A percentile compares a stretch with the other conserved stretches of the same genome.
phyloP scores from a whole-genome alignment of 2,113 vertebrate species.

The Rousettus leschenaultii region DNA sequence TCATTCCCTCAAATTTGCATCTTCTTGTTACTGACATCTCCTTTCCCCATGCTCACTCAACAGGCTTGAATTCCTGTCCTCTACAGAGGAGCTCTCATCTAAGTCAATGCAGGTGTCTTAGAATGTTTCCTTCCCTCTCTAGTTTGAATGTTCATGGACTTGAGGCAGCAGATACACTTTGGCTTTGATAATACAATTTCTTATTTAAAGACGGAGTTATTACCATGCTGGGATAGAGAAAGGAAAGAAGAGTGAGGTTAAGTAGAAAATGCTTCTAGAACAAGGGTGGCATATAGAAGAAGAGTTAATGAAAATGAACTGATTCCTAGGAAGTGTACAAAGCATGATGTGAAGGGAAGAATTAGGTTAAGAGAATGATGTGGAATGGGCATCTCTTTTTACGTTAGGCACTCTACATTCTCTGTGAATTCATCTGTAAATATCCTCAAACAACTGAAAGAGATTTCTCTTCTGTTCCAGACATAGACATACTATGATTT shows the following conservation, averaged over 20 bases:
- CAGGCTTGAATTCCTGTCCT: background rate
- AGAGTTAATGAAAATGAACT: background rate
- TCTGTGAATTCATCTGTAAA: background rate
- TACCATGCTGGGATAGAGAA: background rate
- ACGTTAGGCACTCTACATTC: background rate
- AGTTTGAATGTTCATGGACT: background rate
- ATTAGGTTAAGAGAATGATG: background rate
- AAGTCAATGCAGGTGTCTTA: background rate
- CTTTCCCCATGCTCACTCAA: background rate
- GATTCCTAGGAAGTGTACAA: background rate
- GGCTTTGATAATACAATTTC: background rate
- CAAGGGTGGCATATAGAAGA: background rate
- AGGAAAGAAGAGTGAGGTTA: background rate
- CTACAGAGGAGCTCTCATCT: too few species aligned
- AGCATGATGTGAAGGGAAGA: background rate
- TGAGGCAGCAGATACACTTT: background rate
- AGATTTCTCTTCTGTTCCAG: background rate
- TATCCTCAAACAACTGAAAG: background rate
- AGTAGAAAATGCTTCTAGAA: background rate
- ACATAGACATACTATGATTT: background rate
- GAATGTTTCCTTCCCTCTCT: background rate
- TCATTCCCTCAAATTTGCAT: background rate
- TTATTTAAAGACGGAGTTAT: background rate
- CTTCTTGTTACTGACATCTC: background rate
- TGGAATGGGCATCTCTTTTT: background rate